Percentiles rank a stretch among this genome's conserved stretches.
Evolutionary conservation across 2,113 vertebrate genomes (phyloP).

Genomic region (Bombycilla garrulus): DNA sequence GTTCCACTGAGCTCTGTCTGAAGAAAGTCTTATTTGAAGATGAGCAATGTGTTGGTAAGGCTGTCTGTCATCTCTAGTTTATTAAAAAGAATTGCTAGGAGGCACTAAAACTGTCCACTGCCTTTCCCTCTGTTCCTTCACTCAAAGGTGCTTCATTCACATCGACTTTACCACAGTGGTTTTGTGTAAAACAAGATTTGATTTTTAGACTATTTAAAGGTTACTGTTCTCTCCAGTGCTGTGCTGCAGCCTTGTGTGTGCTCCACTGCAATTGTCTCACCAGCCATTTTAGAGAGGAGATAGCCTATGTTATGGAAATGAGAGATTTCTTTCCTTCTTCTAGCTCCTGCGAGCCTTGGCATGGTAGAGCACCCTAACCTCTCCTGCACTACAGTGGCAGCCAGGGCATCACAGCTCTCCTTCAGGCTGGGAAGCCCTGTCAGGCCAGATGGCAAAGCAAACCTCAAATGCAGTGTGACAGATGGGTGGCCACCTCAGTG

Average conservation of each 20-base stretch:
- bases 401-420: background rate
- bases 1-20: slow-evolving; percentile 33
- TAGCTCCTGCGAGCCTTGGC: accelerated
- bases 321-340: background rate
- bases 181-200: slow-evolving; percentile 64
- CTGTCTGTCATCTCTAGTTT: slow-evolving; percentile 67
- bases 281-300: background rate
- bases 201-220: slow-evolving; percentile 48
- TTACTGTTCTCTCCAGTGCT: slow-evolving; percentile 10
- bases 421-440: background rate
- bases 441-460: background rate
- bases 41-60: slow-evolving; percentile 65
- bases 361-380: background rate
- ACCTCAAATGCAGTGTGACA: background rate
- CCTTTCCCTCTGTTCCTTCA: slow-evolving; percentile 65
- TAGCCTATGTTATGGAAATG: background rate
- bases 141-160: slow-evolving; percentile 67
- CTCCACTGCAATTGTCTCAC: background rate
- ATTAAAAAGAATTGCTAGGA: slow-evolving; percentile 64
- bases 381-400: background rate
- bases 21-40: slow-evolving; percentile 66
- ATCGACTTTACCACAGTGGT: background rate
- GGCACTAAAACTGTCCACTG: slow-evolving; percentile 66
- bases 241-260: background rate
- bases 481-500: background rate